Conservation (phyloP, 2,888 invertebrate species). For the Drosophila monieri region DNA sequence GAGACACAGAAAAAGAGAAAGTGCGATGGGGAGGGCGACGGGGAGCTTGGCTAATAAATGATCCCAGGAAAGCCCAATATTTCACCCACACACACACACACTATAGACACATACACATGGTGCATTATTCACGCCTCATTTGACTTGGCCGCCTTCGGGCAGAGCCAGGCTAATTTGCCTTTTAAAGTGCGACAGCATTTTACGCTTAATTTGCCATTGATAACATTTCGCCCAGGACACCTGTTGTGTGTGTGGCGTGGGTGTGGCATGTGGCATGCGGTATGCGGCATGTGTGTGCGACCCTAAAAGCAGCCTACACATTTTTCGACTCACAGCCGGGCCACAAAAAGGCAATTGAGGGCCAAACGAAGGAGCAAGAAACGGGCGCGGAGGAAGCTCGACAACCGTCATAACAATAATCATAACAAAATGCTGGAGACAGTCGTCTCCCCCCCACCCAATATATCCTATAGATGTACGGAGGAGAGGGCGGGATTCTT, state of each 20-base stretch:
- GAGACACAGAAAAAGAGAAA: background rate
- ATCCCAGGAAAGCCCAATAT: conserved; percentile 39
- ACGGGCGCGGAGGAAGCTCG: conserved; percentile 1
- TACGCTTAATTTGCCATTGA: conserved; percentile 74
- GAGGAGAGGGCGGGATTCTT: background rate
- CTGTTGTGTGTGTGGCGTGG: conserved; percentile 49
- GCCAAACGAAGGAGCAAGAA: conserved; percentile 9
- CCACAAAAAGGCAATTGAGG: conserved; percentile 54
- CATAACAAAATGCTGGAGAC: conserved; percentile 65
- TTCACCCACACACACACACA: conserved; percentile 27
- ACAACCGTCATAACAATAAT: conserved; percentile 67
- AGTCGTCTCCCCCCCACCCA: conserved; percentile 15
- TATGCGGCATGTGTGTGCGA: background rate
- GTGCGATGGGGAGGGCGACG: background rate
- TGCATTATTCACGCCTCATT: conserved; percentile 80
- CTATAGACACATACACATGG: background rate
- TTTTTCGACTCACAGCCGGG: conserved; percentile 54
- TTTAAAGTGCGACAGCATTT: conserved; percentile 70
- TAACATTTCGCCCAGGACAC: conserved; percentile 64
- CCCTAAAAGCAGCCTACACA: conserved; percentile 56
- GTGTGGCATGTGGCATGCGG: background rate
- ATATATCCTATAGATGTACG: too few relatives aligned
- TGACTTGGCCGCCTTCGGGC: conserved; percentile 37
- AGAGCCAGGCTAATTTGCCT: conserved; percentile 51
- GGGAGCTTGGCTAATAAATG: conserved; percentile 56